These are phyloP conservation scores for Paedocypris micromegethes DNA, from an alignment of 2,797 vertebrate species.

Conservation along the genomic window DNA sequence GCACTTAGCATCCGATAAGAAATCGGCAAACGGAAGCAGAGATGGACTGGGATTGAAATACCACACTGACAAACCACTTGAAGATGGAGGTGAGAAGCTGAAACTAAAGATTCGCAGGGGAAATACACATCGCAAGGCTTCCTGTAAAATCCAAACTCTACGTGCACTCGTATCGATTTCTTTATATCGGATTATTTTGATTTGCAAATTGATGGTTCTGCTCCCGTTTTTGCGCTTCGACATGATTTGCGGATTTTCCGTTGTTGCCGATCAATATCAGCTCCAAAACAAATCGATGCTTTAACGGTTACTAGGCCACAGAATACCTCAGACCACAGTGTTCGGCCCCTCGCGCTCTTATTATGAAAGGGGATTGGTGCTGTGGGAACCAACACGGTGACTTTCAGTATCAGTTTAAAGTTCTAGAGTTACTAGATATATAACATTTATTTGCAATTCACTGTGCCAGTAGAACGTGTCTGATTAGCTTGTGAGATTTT, in stretches of 20 bases:
- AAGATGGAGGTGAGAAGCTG: constrained; percentile 23
- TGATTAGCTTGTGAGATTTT: constrained; percentile 66
- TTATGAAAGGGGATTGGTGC: constrained; percentile 60
- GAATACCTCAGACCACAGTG: constrained; percentile 77
- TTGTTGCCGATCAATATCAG: constrained; percentile 69
- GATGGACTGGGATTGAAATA: constrained; percentile 8
- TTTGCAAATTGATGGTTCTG: constrained; percentile 44
- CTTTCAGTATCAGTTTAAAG: constrained; percentile 66
- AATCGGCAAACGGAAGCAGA: constrained; percentile 13
- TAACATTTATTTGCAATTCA: constrained; percentile 69
- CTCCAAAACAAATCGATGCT: constrained; percentile 63
- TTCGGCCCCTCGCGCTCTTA: constrained; percentile 53
- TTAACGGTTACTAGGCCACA: constrained; percentile 72
- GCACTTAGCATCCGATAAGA: constrained; percentile 60
- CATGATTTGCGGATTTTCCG: constrained; percentile 46
- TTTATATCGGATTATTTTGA: constrained; percentile 4
- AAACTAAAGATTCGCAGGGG: constrained; percentile 26
- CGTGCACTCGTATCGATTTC: constrained; percentile 25
- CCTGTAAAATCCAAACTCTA: constrained; percentile 36
- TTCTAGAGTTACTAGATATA: constrained; percentile 69
- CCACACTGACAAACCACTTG: constrained; percentile 26
- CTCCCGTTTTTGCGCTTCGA: constrained; percentile 47
- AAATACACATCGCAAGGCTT: constrained; percentile 32
- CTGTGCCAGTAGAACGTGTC: constrained; percentile 72
- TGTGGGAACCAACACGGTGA: constrained; percentile 69